Percentiles rank a stretch among this genome's conserved stretches.
Conservation (phyloP, 2,888 invertebrate species). For the Nymphalis urticae region DNA sequence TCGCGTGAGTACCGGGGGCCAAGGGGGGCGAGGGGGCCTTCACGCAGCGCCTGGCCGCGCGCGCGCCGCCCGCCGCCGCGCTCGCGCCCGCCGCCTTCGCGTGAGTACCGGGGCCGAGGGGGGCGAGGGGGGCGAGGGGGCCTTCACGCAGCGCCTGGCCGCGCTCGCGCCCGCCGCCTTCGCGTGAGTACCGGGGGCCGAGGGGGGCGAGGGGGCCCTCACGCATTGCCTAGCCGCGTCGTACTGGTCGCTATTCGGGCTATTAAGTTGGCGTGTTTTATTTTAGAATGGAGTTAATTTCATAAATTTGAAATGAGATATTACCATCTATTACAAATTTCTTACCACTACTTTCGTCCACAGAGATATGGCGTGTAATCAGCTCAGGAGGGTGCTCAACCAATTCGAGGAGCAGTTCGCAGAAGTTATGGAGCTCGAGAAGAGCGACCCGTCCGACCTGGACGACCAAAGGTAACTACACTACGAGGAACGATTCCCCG, state of each 20-base stretch:
- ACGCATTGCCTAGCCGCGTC: constrained; percentile 86
- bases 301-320: too few species aligned
- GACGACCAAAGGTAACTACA: constrained; percentile 52
- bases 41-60: constrained; percentile 48
- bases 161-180: constrained; percentile 58
- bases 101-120: constrained; percentile 61
- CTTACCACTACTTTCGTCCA: neutral
- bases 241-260: constrained; percentile 58
- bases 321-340: too few species aligned
- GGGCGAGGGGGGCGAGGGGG: neutral
- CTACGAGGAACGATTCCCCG: too few species aligned
- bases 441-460: constrained; percentile 47
- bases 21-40: neutral
- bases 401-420: constrained; percentile 84
- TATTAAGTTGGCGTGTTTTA: constrained; percentile 22
- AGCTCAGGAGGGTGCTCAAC: constrained; percentile 75
- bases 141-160: constrained; percentile 45
- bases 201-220: constrained; percentile 50
- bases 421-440: constrained; percentile 68
- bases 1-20: constrained; percentile 84
- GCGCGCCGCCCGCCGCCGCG: constrained; percentile 84
- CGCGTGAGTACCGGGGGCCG: constrained; percentile 51
- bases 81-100: constrained; percentile 90
- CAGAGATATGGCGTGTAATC: constrained; percentile 73
- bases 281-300: too few species aligned